phyloP scores from a whole-genome alignment of 23 tunicate genomes.

The Clavelina lepadiformis region DNA sequence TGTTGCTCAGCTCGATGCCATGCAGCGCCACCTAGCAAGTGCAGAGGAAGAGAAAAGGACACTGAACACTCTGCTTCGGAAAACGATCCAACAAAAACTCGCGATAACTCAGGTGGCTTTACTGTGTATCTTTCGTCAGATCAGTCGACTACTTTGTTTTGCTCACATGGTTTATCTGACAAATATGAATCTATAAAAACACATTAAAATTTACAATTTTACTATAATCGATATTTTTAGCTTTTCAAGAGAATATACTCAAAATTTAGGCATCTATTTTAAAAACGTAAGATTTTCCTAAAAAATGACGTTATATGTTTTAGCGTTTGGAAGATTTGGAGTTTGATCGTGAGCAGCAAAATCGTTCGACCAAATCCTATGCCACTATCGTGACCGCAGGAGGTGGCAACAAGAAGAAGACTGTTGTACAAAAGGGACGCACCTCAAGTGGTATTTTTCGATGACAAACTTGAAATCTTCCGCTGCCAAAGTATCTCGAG shows the following conservation, averaged over 20 bases:
- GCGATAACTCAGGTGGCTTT: slow-evolving; percentile 95
- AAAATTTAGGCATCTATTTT: no score
- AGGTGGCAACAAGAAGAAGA: slow-evolving; percentile 26
- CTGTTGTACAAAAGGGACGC: slow-evolving; percentile 17
- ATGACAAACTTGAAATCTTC: not conserved
- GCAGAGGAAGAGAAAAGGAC: slow-evolving; percentile 95
- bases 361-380: slow-evolving; percentile 36
- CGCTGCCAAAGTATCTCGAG: no score
- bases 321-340: slow-evolving; percentile 89
- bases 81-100: slow-evolving; percentile 86
- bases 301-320: slow-evolving; percentile 6
- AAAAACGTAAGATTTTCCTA: no score
- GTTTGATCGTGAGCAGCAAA: slow-evolving; percentile 74
- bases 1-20: slow-evolving; percentile 87
- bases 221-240: no score
- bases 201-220: no score
- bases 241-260: no score
- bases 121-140: no score
- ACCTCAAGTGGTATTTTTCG: slow-evolving; percentile 29
- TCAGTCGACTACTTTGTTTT: no score
- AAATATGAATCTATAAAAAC: no score
- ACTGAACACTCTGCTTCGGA: slow-evolving; percentile 69
- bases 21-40: slow-evolving; percentile 87
- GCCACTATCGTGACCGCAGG: slow-evolving; percentile 55
- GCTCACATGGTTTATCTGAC: no score